phyloP scores from a whole-genome alignment of 2,113 vertebrate species.

The Anarhynchus alexandrinus region DNA sequence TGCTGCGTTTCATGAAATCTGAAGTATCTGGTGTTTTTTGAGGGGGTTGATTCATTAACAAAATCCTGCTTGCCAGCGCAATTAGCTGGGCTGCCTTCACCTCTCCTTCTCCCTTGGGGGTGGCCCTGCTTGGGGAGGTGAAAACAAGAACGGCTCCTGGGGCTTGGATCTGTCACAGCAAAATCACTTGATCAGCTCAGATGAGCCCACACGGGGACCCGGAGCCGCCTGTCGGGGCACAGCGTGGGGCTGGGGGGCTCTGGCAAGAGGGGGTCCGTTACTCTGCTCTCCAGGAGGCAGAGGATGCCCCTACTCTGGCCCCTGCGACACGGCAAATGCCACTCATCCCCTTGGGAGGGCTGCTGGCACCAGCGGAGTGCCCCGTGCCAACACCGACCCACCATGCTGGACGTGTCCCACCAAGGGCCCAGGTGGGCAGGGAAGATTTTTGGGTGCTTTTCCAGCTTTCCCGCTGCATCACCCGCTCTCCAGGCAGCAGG shows the following conservation, averaged over 20 bases:
- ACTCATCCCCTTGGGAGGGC: not conserved
- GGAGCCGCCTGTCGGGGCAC: not conserved
- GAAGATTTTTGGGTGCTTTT: not conserved
- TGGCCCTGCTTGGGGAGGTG: not conserved
- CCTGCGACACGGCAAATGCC: not conserved
- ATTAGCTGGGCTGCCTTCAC: conserved; percentile 2
- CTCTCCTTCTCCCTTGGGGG: not conserved
- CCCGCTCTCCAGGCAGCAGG: not conserved
- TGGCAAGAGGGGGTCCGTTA: not conserved
- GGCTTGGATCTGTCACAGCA: not conserved
- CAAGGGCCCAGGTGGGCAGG: not conserved
- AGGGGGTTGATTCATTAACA: conserved; percentile 40
- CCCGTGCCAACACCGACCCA: not conserved
- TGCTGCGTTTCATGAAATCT: not conserved
- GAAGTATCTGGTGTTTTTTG: not conserved
- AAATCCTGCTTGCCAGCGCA: not conserved
- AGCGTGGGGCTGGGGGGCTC: accelerated
- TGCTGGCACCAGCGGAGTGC: not conserved
- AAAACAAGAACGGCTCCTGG: accelerated
- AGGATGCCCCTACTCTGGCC: not conserved
- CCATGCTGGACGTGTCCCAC: not conserved
- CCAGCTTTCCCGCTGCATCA: not conserved
- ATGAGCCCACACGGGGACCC: accelerated
- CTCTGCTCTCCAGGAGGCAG: not conserved
- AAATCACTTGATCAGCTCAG: accelerated